These are phyloP conservation scores for Eriosoma lanigerum DNA, from an alignment of 1,140 invertebrate species.

Conservation along the genomic window DNA sequence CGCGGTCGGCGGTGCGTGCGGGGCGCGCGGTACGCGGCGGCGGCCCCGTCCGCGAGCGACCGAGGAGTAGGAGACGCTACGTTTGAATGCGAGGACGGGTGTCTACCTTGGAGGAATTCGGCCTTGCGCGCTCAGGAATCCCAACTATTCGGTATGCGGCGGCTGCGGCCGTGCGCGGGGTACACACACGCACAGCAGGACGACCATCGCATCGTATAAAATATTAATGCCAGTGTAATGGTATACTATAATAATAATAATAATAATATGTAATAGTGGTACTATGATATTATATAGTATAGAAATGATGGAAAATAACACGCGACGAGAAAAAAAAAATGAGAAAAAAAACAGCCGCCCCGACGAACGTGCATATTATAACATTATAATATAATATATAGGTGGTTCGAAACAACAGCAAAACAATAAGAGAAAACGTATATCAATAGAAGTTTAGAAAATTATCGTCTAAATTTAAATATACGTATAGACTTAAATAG, in stretches of 20 bases:
- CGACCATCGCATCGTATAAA: not conserved
- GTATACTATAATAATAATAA: too few species aligned
- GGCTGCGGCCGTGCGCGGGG: not conserved
- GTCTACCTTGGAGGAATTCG: constrained; percentile 52
- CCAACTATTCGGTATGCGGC: constrained; percentile 42
- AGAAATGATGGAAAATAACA: not conserved
- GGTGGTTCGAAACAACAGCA: too few species aligned
- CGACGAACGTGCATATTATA: too few species aligned
- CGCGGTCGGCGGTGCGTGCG: constrained; percentile 9
- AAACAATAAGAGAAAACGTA: too few species aligned
- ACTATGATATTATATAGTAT: not conserved
- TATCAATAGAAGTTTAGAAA: too few species aligned
- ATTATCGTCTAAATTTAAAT: too few species aligned
- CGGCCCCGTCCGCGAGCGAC: not conserved
- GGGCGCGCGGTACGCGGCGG: not conserved
- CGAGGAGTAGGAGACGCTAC: not conserved
- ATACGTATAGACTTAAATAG: too few species aligned
- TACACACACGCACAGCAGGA: not conserved
- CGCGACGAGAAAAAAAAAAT: too few species aligned
- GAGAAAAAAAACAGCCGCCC: too few species aligned
- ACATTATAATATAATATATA: too few species aligned
- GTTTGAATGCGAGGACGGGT: constrained; percentile 25
- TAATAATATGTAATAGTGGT: too few species aligned
- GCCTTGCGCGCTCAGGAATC: constrained; percentile 49
- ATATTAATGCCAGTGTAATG: too few species aligned